A percentile compares a stretch with the other conserved stretches of the same genome.
phyloP scores from a whole-genome alignment of 2,888 invertebrate genomes.

The Tyria jacobaeae region DNA sequence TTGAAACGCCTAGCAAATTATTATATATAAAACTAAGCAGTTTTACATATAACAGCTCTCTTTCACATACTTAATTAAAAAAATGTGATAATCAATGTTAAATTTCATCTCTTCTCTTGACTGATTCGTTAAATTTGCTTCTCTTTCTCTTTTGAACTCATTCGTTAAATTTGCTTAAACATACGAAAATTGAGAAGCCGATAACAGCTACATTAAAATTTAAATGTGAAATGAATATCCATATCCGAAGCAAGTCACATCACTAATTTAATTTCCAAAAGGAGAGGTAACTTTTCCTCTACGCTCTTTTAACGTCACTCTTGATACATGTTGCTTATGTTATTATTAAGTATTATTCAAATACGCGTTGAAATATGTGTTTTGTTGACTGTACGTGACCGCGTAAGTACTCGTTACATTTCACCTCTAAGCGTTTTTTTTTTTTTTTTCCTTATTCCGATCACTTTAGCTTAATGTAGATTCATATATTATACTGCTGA shows the following conservation, averaged over 20 bases:
- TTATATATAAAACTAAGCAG: too few species aligned
- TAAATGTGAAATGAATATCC: neutral
- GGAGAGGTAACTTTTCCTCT: slow-evolving; percentile 44
- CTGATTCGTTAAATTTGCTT: too few species aligned
- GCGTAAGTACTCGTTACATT: slow-evolving; percentile 32
- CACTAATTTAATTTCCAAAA: slow-evolving; percentile 34
- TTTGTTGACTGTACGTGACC: slow-evolving; percentile 45
- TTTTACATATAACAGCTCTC: too few species aligned
- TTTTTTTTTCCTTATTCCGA: slow-evolving; percentile 35
- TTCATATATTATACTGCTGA: slow-evolving; percentile 32
- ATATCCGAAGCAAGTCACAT: slow-evolving; percentile 19
- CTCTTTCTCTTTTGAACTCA: too few species aligned
- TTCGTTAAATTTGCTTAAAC: too few species aligned
- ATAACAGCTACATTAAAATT: neutral
- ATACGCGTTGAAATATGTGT: slow-evolving; percentile 52
- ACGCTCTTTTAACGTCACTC: slow-evolving; percentile 42
- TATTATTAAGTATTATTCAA: slow-evolving; percentile 57
- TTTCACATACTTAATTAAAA: too few species aligned
- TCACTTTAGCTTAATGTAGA: slow-evolving; percentile 43
- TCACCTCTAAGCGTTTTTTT: slow-evolving; percentile 27
- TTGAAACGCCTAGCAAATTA: too few species aligned
- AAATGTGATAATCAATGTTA: too few species aligned
- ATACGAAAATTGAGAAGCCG: neutral
- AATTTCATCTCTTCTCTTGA: too few species aligned
- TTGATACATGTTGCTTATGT: slow-evolving; percentile 49